Evolutionary conservation across 2,888 invertebrate genomes (phyloP), one percentile per base, ranked within the genome.

Genomic region (Neoscelio sp.): DNA sequence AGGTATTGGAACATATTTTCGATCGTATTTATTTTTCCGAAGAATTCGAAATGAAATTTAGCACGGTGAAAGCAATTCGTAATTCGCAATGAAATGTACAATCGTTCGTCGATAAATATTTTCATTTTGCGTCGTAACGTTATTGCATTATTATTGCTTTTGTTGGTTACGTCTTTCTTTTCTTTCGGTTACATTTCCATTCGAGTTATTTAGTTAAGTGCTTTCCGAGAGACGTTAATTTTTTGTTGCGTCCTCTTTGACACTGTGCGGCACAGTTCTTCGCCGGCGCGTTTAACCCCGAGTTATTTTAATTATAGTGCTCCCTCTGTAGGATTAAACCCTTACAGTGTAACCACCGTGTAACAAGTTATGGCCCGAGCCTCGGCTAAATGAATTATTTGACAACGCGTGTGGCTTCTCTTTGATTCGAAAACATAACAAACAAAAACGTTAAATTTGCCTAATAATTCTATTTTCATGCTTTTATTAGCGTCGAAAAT

Each of bases 371-470:
- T 38, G 18, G 40, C 54, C 38, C 17, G 40, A 52, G 33, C 48
- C 56, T 68, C 54, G 68, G 60, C 77, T 84, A 79, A 83, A 82
- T 78, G 81, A 80, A 79, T 85, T 85, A 82, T 84, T 80, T 75
- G 73, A 65, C 67, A 35, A 20, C 38, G 23, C 38, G 48, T 52
- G 50, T 42, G 70, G 70, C 60, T 70, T 60, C 58, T n/a, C 68
- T 50, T 42, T 54, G 35, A 58, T 35, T 35, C 54, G 30, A 23
- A 15, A 12, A 54, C 1, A 20, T 12, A 33, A 62, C 46, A 58
- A 44, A 44, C 8, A 17, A 17, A 20, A 42, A 42, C 18, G 20
- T 20, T 2, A 10, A 1, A 33, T n/a, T n/a, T n/a, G n/a, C n/a
- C n/a, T n/a, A n/a, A n/a, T n/a, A n/a, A n/a, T n/a, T n/a, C n/a